Evolutionary conservation across 2,888 invertebrate species (phyloP), one percentile per base, ranked within the genome.

Genomic region (Ophion ellenae): DNA sequence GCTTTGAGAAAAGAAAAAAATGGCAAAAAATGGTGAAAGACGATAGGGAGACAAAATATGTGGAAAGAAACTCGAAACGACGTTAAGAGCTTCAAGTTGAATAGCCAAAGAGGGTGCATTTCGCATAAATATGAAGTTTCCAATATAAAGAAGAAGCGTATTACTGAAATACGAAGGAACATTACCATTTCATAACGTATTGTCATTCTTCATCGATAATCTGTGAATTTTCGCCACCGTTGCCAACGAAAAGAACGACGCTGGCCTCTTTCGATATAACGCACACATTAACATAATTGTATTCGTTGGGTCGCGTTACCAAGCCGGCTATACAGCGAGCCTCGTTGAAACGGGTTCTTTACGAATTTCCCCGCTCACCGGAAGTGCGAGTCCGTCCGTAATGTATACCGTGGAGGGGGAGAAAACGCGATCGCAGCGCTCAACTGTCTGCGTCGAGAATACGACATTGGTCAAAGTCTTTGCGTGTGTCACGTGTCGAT

Each of bases 321-420:
- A 32, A 75, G 40, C 28, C 20, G 7, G 47, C 17, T 53, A 4
- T 53, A 53, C 14, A 53, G 53, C 53, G 10, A 24, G 24, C 47
- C 47, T n/a, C 45, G 28, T 40, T 61, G 20, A 40, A 64, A 80
- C 59, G 83, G 66, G 75, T 84, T 66, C 82, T 81, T 67, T 80
- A 82, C 69, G 70, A 87, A 87, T 69, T 86, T 71, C 67, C 75
- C 45, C 81, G 84, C 45, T 86, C 86, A 87, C 90, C 91, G 91
- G 91, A 91, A 91, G 87, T 89, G 82, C 63, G 77, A 87, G 88
- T 89, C 91, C 90, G 90, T 89, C 89, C 67, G 63, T 53, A 53
- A 32, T 7, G 59, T 32, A 36, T 20, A 24, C 20, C 36, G 64
- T 11, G 32, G 53, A n/a, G 66, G 66, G 32, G 66, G 57, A 20